A percentile compares a stretch with the other conserved stretches of the same genome.
phyloP scores from a whole-genome alignment of 2,797 vertebrate genomes.

The Chiloscyllium punctatum region DNA sequence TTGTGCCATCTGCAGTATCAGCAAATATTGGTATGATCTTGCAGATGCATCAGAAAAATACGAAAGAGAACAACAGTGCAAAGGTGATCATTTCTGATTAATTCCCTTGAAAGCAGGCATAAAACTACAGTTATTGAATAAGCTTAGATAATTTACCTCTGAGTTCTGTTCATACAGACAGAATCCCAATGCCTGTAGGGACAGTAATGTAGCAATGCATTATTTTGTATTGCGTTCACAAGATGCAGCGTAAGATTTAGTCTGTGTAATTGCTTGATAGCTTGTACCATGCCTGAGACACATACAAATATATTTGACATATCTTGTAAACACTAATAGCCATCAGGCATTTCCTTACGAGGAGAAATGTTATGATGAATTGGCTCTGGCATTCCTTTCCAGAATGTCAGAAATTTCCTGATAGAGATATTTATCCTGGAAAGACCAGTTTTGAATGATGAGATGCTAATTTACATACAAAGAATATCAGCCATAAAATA shows the following conservation, averaged over 20 bases:
- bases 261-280: neutral
- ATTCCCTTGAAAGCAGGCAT: neutral
- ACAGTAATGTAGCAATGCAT: neutral
- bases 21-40: neutral
- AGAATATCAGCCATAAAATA: constrained; percentile 52
- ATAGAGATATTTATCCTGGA: constrained; percentile 35
- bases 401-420: constrained; percentile 17
- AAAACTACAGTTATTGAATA: constrained; percentile 6
- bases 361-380: constrained; percentile 11
- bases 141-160: constrained; percentile 11
- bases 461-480: constrained; percentile 49
- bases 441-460: constrained; percentile 45
- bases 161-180: neutral
- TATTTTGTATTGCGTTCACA: neutral
- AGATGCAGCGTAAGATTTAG: neutral
- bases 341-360: constrained; percentile 24
- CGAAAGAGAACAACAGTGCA: neutral
- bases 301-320: constrained; percentile 5
- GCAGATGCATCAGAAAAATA: neutral
- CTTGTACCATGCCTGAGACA: neutral
- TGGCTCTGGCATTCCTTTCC: constrained; percentile 44
- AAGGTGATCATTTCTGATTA: constrained; percentile 21
- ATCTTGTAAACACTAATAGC: constrained; percentile 30
- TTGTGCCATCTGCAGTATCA: neutral
- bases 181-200: neutral